Evolutionary conservation across 2,888 invertebrate species (phyloP).

Genomic region (Cynaeus angustus): DNA sequence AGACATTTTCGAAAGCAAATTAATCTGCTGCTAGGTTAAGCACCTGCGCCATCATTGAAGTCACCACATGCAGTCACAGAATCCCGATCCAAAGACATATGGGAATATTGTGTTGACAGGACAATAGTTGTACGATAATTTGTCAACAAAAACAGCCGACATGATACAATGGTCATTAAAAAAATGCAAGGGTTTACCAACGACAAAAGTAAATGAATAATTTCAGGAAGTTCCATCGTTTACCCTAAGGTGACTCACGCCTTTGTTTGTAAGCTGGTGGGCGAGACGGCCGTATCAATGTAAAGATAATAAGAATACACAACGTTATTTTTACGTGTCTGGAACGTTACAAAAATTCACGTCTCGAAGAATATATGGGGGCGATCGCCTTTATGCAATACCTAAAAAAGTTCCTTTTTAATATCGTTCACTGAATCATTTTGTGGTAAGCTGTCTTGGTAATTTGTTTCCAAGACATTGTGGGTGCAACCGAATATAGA

Average conservation of each 20-base stretch:
- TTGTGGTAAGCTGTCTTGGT: conserved; percentile 6
- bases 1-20: conserved; percentile 26
- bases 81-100: neutral
- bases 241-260: conserved; percentile 56
- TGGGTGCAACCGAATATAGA: conserved; percentile 28
- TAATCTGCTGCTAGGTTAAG: conserved; percentile 15
- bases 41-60: conserved; percentile 33
- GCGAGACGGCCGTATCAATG: conserved; percentile 53
- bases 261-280: conserved; percentile 55
- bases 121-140: conserved; percentile 24
- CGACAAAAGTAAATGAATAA: conserved; percentile 51
- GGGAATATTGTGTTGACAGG: conserved; percentile 12
- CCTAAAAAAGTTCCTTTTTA: conserved; percentile 14
- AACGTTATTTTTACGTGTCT: conserved; percentile 27
- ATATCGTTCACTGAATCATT: conserved; percentile 21
- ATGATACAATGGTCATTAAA: conserved; percentile 24
- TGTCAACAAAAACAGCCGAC: conserved; percentile 24
- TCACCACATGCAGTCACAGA: conserved; percentile 14
- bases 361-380: conserved; percentile 32
- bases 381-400: conserved; percentile 30
- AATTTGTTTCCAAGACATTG: conserved; percentile 18
- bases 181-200: conserved; percentile 23
- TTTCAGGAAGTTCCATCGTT: conserved; percentile 59
- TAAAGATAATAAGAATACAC: conserved; percentile 40
- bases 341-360: conserved; percentile 23